These are phyloP conservation scores for Achatina immaculata DNA, from an alignment of 1,140 invertebrate species.

Conservation along the genomic window DNA sequence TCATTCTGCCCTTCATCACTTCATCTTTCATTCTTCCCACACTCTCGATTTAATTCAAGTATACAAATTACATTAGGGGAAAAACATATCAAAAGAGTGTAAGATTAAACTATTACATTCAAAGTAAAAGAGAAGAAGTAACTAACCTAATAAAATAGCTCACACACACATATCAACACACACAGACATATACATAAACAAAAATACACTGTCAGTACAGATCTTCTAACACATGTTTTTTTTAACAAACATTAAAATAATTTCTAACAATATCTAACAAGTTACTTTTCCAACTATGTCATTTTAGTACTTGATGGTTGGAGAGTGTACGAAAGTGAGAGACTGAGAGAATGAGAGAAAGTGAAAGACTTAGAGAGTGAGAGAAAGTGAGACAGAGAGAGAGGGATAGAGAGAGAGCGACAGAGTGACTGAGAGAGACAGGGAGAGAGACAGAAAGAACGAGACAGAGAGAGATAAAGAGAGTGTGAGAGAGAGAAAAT, in stretches of 20 bases:
- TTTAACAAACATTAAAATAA: background rate
- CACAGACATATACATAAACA: too few species aligned
- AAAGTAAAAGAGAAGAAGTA: too few species aligned
- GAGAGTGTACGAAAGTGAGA: background rate
- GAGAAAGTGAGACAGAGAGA: conserved; percentile 30
- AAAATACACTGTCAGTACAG: background rate
- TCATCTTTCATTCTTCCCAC: too few species aligned
- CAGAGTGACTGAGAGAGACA: background rate
- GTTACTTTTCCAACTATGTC: background rate
- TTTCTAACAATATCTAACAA: background rate
- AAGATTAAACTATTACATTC: too few species aligned
- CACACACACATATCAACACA: too few species aligned
- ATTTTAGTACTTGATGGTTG: background rate
- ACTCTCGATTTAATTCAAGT: too few species aligned
- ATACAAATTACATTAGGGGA: too few species aligned
- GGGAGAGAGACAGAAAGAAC: conserved; percentile 5
- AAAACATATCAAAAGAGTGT: too few species aligned
- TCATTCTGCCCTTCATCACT: too few species aligned
- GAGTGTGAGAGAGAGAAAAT: too few species aligned
- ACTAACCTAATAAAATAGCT: too few species aligned
- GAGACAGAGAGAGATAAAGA: background rate
- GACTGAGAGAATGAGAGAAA: background rate
- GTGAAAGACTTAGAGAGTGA: background rate
- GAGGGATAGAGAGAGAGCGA: conserved; percentile 1
- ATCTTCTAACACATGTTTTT: background rate